Percentiles rank a stretch among this genome's conserved stretches.
phyloP scores from a whole-genome alignment of 53 echinoderm and acorn worm genomes.

The Patiria pectinifera region DNA sequence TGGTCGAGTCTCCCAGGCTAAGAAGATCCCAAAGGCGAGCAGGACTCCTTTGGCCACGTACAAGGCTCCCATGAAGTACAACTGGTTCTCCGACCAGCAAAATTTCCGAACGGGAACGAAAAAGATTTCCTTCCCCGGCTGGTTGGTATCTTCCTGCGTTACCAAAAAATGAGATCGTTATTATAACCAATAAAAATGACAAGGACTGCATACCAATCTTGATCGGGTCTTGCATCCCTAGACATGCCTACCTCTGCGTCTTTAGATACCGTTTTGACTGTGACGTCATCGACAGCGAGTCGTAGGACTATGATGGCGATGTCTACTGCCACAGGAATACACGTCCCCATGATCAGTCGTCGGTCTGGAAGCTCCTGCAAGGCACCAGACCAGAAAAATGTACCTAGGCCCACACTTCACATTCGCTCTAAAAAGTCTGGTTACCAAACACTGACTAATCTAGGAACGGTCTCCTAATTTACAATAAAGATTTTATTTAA shows the following conservation, averaged over 20 bases:
- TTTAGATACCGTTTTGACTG: not conserved
- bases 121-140: slow-evolving; percentile 30
- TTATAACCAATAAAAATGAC: too few relatives aligned
- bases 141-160: slow-evolving; percentile 9
- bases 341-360: slow-evolving; percentile 30
- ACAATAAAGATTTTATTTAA: too few relatives aligned
- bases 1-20: slow-evolving; percentile 72
- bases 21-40: slow-evolving; percentile 68
- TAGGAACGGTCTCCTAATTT: too few relatives aligned
- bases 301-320: slow-evolving; percentile 14
- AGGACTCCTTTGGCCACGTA: slow-evolving; percentile 67
- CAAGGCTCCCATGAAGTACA: slow-evolving; percentile 46
- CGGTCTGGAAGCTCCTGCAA: slow-evolving; percentile 44
- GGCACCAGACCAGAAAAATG: not conserved
- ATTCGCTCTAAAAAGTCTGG: too few relatives aligned
- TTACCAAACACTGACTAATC: too few relatives aligned
- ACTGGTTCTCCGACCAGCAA: slow-evolving; percentile 44
- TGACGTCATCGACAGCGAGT: slow-evolving; percentile 26
- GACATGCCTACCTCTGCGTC: not conserved
- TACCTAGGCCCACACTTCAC: not conserved
- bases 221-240: too few relatives aligned
- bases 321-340: slow-evolving; percentile 30
- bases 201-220: too few relatives aligned
- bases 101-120: slow-evolving; percentile 54
- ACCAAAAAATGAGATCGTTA: too few relatives aligned